Conservation (phyloP, 2,888 invertebrate genomes). For the Zhengitettix transpicula region DNA sequence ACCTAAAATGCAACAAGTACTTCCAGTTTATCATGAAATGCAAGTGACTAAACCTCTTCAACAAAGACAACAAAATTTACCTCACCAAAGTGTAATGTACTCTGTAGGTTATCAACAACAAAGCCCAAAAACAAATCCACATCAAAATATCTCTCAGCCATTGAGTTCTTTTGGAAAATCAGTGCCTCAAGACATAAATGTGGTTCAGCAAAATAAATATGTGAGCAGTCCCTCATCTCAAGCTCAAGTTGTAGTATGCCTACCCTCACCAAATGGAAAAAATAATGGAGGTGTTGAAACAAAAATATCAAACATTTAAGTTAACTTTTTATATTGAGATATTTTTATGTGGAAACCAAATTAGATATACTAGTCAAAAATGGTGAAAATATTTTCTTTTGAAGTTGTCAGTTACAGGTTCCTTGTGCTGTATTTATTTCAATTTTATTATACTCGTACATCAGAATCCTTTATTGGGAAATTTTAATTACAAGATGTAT, state of each 20-base stretch:
- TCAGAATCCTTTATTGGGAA: no score
- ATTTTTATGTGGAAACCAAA: no score
- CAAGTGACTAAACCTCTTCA: not conserved
- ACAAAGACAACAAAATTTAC: not conserved
- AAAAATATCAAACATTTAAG: conserved; percentile 10
- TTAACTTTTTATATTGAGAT: no score
- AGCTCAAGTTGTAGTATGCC: conserved; percentile 24
- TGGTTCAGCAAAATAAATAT: not conserved
- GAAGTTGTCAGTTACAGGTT: no score
- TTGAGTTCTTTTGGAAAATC: not conserved
- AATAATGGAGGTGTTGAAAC: conserved; percentile 4
- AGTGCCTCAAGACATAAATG: not conserved
- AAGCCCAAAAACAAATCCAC: not conserved
- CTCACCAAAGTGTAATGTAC: not conserved
- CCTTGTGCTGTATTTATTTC: no score
- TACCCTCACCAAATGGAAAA: conserved; percentile 16
- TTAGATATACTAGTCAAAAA: no score
- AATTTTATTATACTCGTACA: no score
- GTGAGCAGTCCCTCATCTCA: not conserved
- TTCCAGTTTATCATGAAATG: not conserved
- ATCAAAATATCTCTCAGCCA: not conserved
- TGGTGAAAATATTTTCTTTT: no score
- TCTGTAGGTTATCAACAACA: not conserved
- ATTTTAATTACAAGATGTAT: no score
- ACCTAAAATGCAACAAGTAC: not conserved